Conservation (phyloP, 30 jellyfish, hydroid and myxozoan genomes). For the Hydractinia echinata region DNA sequence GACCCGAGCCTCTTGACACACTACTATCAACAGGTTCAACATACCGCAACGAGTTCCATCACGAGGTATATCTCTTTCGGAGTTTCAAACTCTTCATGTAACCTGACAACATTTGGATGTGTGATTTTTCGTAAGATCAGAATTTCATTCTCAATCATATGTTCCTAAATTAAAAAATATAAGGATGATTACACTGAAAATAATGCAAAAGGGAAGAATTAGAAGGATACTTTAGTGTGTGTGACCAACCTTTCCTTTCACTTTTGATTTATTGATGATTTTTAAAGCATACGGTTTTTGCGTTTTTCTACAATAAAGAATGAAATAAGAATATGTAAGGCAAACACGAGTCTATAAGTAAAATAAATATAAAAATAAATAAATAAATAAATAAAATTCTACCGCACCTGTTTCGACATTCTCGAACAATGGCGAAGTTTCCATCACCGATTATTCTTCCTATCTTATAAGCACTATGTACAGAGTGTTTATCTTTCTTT, state of each 20-base stretch:
- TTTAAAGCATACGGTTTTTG: constrained; percentile 75
- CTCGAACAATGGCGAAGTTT: constrained; percentile 92
- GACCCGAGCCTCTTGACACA: background rate
- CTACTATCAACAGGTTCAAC: background rate
- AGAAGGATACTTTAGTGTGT: background rate
- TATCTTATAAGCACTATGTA: constrained; percentile 81
- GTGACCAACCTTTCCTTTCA: constrained; percentile 82
- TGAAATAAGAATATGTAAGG: background rate
- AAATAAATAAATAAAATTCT: background rate
- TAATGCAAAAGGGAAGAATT: background rate
- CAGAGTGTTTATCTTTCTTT: constrained; percentile 84
- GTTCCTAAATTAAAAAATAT: constrained; percentile 55
- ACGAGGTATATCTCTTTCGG: constrained; percentile 86
- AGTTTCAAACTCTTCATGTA: constrained; percentile 91
- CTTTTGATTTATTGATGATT: constrained; percentile 89
- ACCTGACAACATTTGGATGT: constrained; percentile 73
- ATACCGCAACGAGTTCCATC: constrained; percentile 93
- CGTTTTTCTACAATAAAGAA: constrained; percentile 56
- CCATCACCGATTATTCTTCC: constrained; percentile 98
- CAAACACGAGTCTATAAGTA: background rate
- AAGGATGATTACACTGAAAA: background rate
- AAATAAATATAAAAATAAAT: background rate
- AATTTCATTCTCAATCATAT: constrained; percentile 93
- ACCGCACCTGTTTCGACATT: constrained; percentile 77
- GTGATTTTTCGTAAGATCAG: constrained; percentile 66